Conservation (phyloP, 2,113 vertebrate species). For the Sporophila hypoxantha region DNA sequence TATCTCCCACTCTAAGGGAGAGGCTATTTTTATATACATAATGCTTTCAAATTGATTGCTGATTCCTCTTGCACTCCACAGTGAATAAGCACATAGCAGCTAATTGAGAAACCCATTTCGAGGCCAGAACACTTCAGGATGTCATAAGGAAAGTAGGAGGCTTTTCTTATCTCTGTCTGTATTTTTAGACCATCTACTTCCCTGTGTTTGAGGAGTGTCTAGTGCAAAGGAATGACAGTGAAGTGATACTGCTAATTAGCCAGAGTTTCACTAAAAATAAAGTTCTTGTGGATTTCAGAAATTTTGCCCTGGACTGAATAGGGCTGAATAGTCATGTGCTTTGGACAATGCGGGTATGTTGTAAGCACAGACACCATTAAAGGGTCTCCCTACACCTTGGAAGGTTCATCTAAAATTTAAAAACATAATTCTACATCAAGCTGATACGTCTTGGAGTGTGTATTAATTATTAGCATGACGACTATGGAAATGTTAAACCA, state of each 20-base stretch:
- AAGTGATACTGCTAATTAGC: neutral
- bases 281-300: neutral
- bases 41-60: slow-evolving; percentile 38
- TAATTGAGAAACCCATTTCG: slow-evolving; percentile 25
- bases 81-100: slow-evolving; percentile 11
- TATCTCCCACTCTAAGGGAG: neutral
- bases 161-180: slow-evolving; percentile 15
- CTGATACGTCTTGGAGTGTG: neutral
- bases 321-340: neutral
- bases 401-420: neutral
- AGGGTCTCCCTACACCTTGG: neutral
- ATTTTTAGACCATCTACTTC: slow-evolving; percentile 39
- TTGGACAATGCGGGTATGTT: neutral
- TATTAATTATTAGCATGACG: too few species aligned
- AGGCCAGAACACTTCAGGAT: slow-evolving; percentile 30
- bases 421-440: neutral
- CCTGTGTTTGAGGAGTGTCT: neutral
- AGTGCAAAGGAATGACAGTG: neutral
- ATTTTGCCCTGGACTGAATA: neutral
- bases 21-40: slow-evolving; percentile 33
- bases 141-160: slow-evolving; percentile 1
- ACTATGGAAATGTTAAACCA: neutral
- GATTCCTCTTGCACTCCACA: neutral
- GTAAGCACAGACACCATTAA: neutral
- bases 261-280: neutral